phyloP scores from a whole-genome alignment of 2,888 invertebrate genomes.

The Oligia strigilis region DNA sequence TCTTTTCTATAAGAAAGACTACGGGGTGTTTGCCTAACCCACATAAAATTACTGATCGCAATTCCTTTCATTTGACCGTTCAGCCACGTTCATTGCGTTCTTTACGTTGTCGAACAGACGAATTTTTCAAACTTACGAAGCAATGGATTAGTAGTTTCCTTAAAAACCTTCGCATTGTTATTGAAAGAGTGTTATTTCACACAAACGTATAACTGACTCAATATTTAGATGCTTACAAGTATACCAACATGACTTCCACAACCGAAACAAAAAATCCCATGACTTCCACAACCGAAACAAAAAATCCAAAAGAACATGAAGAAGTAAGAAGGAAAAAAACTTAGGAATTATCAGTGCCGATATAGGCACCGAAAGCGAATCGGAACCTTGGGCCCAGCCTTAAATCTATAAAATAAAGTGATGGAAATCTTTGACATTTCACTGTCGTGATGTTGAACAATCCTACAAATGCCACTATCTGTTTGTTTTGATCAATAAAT shows the following conservation, averaged over 20 bases:
- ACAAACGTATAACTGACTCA: background rate
- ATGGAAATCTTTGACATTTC: slow-evolving; percentile 63
- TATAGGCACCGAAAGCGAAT: background rate
- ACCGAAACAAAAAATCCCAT: background rate
- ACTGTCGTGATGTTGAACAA: slow-evolving; percentile 47
- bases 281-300: background rate
- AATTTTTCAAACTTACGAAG: background rate
- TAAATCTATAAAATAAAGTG: slow-evolving; percentile 34
- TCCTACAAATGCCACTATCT: slow-evolving; percentile 47
- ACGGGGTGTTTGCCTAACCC: background rate
- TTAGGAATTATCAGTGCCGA: background rate
- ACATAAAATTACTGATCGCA: too few relatives aligned
- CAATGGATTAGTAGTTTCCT: background rate
- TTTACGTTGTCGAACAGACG: background rate
- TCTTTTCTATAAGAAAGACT: background rate
- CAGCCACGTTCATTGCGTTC: background rate
- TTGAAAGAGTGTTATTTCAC: background rate
- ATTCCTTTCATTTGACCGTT: too few relatives aligned
- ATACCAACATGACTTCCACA: background rate
- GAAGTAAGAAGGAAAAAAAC: too few relatives aligned
- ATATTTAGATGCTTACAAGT: background rate
- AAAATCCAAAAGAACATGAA: too few relatives aligned
- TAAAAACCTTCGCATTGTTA: background rate
- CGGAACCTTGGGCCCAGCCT: background rate
- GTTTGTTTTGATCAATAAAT: slow-evolving; percentile 48